Percentiles rank a stretch among this genome's conserved stretches.
Evolutionary conservation across 2,888 invertebrate species (phyloP).

Genomic region (Trissolcus japonicus): DNA sequence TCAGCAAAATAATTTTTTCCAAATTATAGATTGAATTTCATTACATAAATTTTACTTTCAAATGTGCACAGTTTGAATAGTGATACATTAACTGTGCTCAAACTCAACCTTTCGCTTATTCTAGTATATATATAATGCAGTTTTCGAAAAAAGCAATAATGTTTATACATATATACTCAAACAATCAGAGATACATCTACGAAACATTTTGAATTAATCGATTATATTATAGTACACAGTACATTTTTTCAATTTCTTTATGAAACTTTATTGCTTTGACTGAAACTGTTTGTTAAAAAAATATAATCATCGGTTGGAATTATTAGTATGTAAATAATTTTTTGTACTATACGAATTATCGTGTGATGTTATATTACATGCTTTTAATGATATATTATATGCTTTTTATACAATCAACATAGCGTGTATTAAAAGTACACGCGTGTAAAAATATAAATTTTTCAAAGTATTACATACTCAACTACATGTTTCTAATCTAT

Average conservation of each 20-base stretch:
- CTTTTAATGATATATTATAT: conserved; percentile 18
- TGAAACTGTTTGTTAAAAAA: neutral
- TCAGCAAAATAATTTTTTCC: too few relatives aligned
- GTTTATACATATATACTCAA: too few relatives aligned
- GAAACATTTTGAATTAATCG: too few relatives aligned
- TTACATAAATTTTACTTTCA: too few relatives aligned
- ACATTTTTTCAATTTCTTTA: too few relatives aligned
- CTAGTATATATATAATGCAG: too few relatives aligned
- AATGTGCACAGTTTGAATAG: too few relatives aligned
- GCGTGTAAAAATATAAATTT: conserved; percentile 28
- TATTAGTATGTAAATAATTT: neutral
- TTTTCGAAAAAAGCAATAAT: too few relatives aligned
- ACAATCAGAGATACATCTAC: too few relatives aligned
- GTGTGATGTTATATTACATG: conserved; percentile 16
- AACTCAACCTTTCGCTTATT: too few relatives aligned
- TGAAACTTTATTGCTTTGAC: neutral
- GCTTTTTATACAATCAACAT: conserved; percentile 9
- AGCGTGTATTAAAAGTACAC: conserved; percentile 8
- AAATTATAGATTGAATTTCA: too few relatives aligned
- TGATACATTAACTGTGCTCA: too few relatives aligned
- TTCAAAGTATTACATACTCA: conserved; percentile 2
- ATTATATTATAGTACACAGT: neutral
- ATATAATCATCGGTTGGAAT: neutral
- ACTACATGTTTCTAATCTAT: conserved; percentile 7
- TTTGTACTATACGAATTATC: conserved; percentile 23